Evolutionary conservation across 2,113 vertebrate genomes (phyloP), one percentile per base, ranked within the genome.

Genomic region (Penelope pileata): DNA sequence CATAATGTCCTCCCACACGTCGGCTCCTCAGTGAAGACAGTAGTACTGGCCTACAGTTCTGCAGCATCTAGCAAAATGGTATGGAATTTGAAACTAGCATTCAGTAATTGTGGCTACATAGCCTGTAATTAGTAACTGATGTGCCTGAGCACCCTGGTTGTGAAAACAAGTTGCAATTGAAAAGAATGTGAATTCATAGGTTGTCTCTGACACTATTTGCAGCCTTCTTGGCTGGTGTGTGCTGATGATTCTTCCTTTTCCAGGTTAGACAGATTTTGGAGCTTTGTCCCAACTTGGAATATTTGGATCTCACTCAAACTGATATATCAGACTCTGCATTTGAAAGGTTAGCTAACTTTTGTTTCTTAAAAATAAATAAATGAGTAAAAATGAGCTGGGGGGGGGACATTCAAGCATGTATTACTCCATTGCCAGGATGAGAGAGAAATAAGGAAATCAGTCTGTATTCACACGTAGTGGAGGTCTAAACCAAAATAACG

Each of bases 11-110:
- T 99, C 45, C 99, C 99, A 0, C 93, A 97, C 58, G 98, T 99
- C 18, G 99, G 99, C 42, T 89, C 98, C 26, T 99, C 98, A 26
- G 99, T 99, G 68, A 99, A 98, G 97, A 99, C 99, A 12, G 92
- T 99, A 62, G 98, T 99, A 62, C 95, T 99, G 97, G 99, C 99
- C 1, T 99, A 99, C 97, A 99, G 99, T 90, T 99, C 98, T 62
- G 98, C 99, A 45, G 98, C 97, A 73, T 99, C 99, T 70, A 99
- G 98, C 98, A 99, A 99, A 98, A 99, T 99, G 99, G 99, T 99
- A 97, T 30, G 98, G 86, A 67, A 73, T 23, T 63, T 79, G 80
- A 89, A 83, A 59, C 8, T 69, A 47, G 42, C 32, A 43, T 45
- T 83, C 89, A 62, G 36, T 88, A 58, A 38, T 30, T 76, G 42